Percentiles rank a stretch among this genome's conserved stretches.
phyloP scores from a whole-genome alignment of 2,888 invertebrate genomes.

The Gastracanthus pulcherrimus region DNA sequence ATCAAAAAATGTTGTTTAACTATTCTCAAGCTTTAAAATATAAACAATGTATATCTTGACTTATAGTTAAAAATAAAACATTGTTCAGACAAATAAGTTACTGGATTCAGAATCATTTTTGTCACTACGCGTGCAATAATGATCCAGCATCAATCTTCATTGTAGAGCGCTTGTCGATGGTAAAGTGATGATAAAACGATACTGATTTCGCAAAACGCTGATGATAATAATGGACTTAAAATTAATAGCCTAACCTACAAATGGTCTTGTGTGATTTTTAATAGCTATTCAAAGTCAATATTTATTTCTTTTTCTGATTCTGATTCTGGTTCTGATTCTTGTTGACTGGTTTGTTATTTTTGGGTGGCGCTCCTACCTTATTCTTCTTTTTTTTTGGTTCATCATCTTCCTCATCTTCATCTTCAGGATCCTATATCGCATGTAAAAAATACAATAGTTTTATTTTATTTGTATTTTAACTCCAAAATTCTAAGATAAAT shows the following conservation, averaged over 20 bases:
- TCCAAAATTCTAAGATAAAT: not conserved
- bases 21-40: slow-evolving; percentile 21
- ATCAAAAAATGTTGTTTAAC: not conserved
- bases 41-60: slow-evolving; percentile 7
- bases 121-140: slow-evolving; percentile 34
- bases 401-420: slow-evolving; percentile 87
- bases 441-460: slow-evolving; percentile 62
- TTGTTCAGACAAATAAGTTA: slow-evolving; percentile 42
- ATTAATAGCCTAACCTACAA: slow-evolving; percentile 74
- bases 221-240: slow-evolving; percentile 75
- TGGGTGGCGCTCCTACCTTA: slow-evolving; percentile 85
- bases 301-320: slow-evolving; percentile 71
- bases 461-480: slow-evolving; percentile 36
- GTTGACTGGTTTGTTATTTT: slow-evolving; percentile 82
- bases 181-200: slow-evolving; percentile 67
- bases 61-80: slow-evolving; percentile 36
- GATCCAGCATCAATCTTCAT: slow-evolving; percentile 55
- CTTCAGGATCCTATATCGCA: slow-evolving; percentile 81
- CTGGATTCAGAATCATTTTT: slow-evolving; percentile 49
- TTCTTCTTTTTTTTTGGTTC: slow-evolving; percentile 89
- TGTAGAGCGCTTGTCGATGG: slow-evolving; percentile 24
- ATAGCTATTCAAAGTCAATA: slow-evolving; percentile 61
- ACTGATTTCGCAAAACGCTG: slow-evolving; percentile 71
- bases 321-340: slow-evolving; percentile 72
- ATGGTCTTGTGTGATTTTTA: slow-evolving; percentile 67